Conservation (phyloP, 1,140 invertebrate genomes). For the Telenomus remus region DNA sequence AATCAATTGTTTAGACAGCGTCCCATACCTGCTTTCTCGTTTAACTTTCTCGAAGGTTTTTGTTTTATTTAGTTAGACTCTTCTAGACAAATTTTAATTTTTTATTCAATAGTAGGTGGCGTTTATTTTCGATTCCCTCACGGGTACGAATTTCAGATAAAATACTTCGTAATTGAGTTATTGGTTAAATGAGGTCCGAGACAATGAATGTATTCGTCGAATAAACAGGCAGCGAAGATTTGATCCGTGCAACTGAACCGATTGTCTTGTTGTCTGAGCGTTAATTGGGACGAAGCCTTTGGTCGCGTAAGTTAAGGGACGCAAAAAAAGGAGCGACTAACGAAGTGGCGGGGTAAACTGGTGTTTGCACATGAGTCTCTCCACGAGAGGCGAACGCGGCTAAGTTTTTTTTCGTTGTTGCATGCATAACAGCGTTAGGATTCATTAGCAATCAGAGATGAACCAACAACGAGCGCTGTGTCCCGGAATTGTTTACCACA, state of each 20-base stretch:
- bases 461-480: conserved; percentile 56
- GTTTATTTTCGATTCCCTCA: too few relatives aligned
- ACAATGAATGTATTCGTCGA: too few relatives aligned
- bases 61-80: too few relatives aligned
- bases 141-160: too few relatives aligned
- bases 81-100: too few relatives aligned
- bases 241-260: too few relatives aligned
- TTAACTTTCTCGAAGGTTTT: too few relatives aligned
- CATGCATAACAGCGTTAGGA: conserved; percentile 75
- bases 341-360: conserved; percentile 71
- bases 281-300: conserved; percentile 34
- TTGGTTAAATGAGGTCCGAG: too few relatives aligned
- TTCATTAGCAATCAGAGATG: conserved; percentile 77
- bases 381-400: conserved; percentile 2
- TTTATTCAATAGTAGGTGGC: too few relatives aligned
- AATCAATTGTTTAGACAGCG: too few relatives aligned
- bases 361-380: conserved; percentile 67
- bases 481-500: conserved; percentile 69
- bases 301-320: conserved; percentile 52
- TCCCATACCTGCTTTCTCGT: too few relatives aligned
- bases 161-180: too few relatives aligned
- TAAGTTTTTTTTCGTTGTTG: conserved; percentile 73
- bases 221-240: background rate
- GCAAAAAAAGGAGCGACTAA: conserved; percentile 70
- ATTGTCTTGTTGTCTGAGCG: conserved; percentile 12